Evolutionary conservation across 2,888 invertebrate species (phyloP), one percentile per base, ranked within the genome.

Genomic region (Acronicta psi): DNA sequence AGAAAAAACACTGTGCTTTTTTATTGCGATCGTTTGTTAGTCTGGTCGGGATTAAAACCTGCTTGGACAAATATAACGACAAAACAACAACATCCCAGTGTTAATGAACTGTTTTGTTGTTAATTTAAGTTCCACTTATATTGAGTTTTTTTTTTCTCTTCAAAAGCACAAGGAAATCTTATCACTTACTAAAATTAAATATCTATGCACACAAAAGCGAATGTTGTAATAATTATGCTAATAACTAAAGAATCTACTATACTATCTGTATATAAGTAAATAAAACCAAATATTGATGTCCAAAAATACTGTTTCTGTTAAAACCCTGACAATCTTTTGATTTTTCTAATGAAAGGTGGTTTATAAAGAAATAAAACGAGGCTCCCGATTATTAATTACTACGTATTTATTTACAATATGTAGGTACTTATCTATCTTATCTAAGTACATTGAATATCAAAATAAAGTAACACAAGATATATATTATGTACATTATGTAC

Each of bases 261-360:
- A n/a, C n/a, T n/a, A n/a, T 34, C n/a, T 34, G 7, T 34, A 1
- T 34, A n/a, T 0, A 17, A 43, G 6, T 36, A 36, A 68, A 69
- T 68, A 68, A 68, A 68, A 34, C 69, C 65, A 65, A 69, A 69
- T 46, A 51, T 44, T 62, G 54, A 50, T 42, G 29, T 43, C 69
- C 46, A 69, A 29, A 17, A 50, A 36, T 17, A 4, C 59, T 38
- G 42, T 67, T 63, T 63, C 46, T 59, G 51, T 63, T 59, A n/a
- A 31, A 7, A 6, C 2, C 6, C 34, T 6, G 13, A 7, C n/a
- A 34, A 1, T 1, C n/a, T 34, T n/a, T n/a, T 31, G 13, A n/a
- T 34, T 34, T 6, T 34, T 34, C 6, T 6, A 7, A 1, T 34
- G 6, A 6, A 8, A 0, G 0, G n/a, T n/a, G 13, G n/a, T 34